These are phyloP conservation scores for Pseudochaenichthys georgianus DNA, from an alignment of 2,797 vertebrate species.

Conservation along the genomic window DNA sequence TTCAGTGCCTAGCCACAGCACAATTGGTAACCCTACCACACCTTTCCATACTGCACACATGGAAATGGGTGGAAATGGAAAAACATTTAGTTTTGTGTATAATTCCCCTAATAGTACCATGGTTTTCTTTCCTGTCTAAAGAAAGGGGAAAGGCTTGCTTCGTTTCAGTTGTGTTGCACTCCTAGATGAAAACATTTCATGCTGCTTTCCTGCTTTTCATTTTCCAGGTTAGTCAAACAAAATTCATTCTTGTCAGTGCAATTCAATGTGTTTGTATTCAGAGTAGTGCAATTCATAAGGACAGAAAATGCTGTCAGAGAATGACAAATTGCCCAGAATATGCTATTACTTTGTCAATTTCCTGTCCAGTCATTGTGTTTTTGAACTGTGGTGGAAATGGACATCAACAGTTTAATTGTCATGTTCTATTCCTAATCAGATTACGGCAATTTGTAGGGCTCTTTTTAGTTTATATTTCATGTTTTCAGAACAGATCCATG, in stretches of 20 bases:
- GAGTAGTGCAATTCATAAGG: constrained; percentile 2
- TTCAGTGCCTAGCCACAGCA: background rate
- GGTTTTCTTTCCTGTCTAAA: constrained; percentile 52
- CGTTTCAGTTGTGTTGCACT: constrained; percentile 13
- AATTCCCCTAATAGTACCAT: constrained; percentile 45
- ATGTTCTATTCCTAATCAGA: constrained; percentile 33
- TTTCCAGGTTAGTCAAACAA: constrained; percentile 33
- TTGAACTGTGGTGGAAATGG: constrained; percentile 37
- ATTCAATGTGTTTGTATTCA: constrained; percentile 44
- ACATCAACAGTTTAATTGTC: constrained; percentile 37
- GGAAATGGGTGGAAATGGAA: constrained; percentile 37
- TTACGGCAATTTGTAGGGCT: constrained; percentile 17
- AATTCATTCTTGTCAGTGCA: constrained; percentile 49
- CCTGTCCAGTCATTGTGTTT: constrained; percentile 48
- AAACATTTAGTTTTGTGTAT: constrained; percentile 40
- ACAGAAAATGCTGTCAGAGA: constrained; percentile 53
- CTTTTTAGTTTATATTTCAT: constrained; percentile 29
- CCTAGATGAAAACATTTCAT: constrained; percentile 49
- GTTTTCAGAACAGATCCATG: constrained; percentile 30
- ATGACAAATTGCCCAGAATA: constrained; percentile 61
- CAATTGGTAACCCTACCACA: constrained; percentile 20
- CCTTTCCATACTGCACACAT: constrained; percentile 30
- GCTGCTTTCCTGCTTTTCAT: constrained; percentile 39
- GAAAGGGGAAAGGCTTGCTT: constrained; percentile 32
- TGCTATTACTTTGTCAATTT: constrained; percentile 66